Evolutionary conservation across 2,113 vertebrate species (phyloP).

Genomic region (human (Homo sapiens)): DNA sequence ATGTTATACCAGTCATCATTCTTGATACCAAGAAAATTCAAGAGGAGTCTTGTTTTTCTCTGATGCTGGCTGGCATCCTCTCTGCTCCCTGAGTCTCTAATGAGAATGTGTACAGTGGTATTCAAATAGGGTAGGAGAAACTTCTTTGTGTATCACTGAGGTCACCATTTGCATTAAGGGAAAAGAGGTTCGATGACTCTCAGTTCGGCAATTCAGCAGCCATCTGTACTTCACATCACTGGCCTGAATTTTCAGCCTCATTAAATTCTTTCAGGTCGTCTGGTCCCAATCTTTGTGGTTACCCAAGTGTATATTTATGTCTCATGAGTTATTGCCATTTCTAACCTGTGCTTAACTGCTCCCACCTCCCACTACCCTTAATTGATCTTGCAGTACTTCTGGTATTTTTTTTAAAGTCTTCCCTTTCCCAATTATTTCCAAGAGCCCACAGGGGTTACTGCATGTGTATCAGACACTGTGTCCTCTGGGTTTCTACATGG

Average conservation of each 20-base stretch:
- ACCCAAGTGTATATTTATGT: constrained; percentile 25
- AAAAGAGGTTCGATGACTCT: constrained; percentile 35
- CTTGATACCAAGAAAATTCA: background rate
- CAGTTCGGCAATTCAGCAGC: background rate
- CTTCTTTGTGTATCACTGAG: constrained; percentile 23
- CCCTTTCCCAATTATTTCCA: background rate
- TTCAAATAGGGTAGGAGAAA: constrained; percentile 32
- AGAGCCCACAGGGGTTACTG: background rate
- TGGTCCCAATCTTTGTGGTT: constrained; percentile 49
- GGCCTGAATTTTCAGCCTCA: constrained; percentile 66
- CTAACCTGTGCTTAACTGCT: constrained; percentile 6
- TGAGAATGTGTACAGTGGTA: background rate
- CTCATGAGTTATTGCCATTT: constrained; percentile 22
- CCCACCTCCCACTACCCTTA: background rate
- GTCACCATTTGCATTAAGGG: constrained; percentile 48
- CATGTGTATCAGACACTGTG: background rate
- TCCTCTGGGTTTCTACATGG: background rate
- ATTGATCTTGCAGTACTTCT: constrained; percentile 19
- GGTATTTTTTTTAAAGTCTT: background rate
- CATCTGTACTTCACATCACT: constrained; percentile 48
- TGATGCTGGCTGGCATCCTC: background rate
- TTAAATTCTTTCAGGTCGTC: constrained; percentile 62
- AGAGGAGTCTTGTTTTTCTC: background rate
- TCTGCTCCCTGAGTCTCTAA: background rate
- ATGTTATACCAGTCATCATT: background rate